Conservation (phyloP, 2,113 vertebrate genomes). For the Pangasianodon hypophthalmus region DNA sequence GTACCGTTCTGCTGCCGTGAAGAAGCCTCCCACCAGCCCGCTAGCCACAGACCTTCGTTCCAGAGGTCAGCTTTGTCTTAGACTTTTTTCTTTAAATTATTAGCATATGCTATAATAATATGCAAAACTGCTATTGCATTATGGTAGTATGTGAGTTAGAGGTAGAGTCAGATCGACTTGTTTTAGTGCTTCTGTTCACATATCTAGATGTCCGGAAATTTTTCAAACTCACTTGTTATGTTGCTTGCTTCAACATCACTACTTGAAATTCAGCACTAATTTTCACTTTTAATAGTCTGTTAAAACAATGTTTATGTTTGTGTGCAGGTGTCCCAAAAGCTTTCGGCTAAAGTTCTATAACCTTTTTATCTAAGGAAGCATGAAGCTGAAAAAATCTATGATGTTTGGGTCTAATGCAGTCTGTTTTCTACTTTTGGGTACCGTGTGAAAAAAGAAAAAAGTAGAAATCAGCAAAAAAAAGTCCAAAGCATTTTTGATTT, state of each 20-base stretch:
- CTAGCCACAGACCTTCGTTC: slow-evolving; percentile 66
- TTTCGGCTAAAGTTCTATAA: neutral
- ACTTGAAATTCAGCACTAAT: neutral
- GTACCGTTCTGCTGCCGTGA: slow-evolving; percentile 86
- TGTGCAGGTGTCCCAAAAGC: neutral
- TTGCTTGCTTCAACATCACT: neutral
- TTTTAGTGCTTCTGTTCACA: neutral
- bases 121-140: neutral
- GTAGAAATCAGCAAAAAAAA: too few relatives aligned
- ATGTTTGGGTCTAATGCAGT: too few relatives aligned
- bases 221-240: neutral
- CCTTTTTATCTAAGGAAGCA: neutral
- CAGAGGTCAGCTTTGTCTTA: slow-evolving; percentile 80
- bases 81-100: neutral
- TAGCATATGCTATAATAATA: neutral
- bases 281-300: neutral
- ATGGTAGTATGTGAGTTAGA: neutral
- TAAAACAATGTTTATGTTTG: too few relatives aligned
- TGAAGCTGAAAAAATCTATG: neutral
- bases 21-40: slow-evolving; percentile 66
- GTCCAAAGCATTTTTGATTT: too few relatives aligned
- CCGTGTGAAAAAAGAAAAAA: neutral
- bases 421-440: neutral
- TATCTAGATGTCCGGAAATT: neutral
- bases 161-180: neutral